Percentiles rank a stretch among this genome's conserved stretches.
These are phyloP conservation scores for Conistra vaccinii DNA, from an alignment of 2,888 invertebrate genomes.

Conservation along the genomic window DNA sequence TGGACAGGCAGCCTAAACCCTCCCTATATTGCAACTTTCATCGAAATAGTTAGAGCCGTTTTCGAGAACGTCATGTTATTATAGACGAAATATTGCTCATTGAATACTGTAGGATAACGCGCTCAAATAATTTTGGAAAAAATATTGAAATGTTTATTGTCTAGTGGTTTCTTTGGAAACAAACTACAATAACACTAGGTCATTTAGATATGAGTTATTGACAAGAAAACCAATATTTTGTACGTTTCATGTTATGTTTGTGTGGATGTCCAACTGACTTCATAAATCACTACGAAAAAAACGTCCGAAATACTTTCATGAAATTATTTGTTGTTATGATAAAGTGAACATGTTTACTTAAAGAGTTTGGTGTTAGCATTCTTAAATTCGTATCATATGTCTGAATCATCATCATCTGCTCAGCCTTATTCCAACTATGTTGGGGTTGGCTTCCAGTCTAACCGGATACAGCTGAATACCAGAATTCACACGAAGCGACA, in stretches of 20 bases:
- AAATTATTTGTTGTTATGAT: neutral
- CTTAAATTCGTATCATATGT: neutral
- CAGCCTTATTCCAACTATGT: neutral
- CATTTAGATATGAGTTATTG: neutral
- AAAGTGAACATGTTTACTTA: neutral
- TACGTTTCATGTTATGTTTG: neutral
- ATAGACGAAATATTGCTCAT: too few relatives aligned
- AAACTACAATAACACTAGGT: conserved; percentile 3
- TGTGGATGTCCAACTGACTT: neutral
- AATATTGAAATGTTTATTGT: neutral
- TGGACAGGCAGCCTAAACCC: too few relatives aligned
- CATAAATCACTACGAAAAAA: neutral
- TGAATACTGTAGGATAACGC: too few relatives aligned
- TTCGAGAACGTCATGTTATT: too few relatives aligned
- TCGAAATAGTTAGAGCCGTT: too few relatives aligned
- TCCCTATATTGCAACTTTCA: too few relatives aligned
- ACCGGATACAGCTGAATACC: neutral
- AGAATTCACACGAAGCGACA: neutral
- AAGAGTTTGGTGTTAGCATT: neutral
- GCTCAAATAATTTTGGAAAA: neutral
- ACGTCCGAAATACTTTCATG: neutral
- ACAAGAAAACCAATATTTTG: conserved; percentile 5
- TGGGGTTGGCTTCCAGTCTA: neutral
- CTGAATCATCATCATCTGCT: neutral
- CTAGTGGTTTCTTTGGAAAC: conserved; percentile 9